These are phyloP conservation scores for Apostichopus parvimensis DNA, from an alignment of 35 echinoderm and acorn worm genomes.

Conservation along the genomic window DNA sequence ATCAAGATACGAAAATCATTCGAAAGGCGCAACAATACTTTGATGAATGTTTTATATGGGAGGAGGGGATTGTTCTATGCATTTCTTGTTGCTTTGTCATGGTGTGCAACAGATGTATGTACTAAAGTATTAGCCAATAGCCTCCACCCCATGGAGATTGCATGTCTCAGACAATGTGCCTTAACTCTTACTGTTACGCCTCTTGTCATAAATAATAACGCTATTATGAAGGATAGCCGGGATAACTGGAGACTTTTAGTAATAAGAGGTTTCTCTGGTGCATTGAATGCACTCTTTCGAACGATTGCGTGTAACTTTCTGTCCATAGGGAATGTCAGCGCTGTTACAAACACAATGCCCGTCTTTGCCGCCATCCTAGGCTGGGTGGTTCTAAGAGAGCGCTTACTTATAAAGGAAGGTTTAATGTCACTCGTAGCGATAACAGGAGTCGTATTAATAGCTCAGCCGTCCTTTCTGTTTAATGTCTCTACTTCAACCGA, in stretches of 20 bases:
- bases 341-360: not conserved
- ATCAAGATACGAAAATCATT: too few relatives aligned
- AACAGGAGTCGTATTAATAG: constrained; percentile 11
- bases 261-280: constrained; percentile 11
- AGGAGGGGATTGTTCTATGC: constrained; percentile 17
- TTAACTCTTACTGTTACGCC: not conserved
- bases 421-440: constrained; percentile 11
- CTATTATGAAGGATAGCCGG: not conserved
- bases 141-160: constrained; percentile 8
- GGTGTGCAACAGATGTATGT: constrained; percentile 4
- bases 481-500: not conserved
- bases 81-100: not conserved
- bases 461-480: not conserved
- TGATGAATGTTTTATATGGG: not conserved
- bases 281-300: not conserved
- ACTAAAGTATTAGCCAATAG: not conserved
- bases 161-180: not conserved
- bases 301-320: constrained; percentile 9
- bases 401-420: not conserved
- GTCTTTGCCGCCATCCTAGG: constrained; percentile 8
- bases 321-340: constrained; percentile 27
- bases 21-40: not conserved
- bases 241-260: not conserved
- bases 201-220: not conserved
- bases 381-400: constrained; percentile 1